These are phyloP conservation scores for Sebastiscus albofasciatus DNA, from an alignment of 2,797 vertebrate genomes.

Conservation along the genomic window DNA sequence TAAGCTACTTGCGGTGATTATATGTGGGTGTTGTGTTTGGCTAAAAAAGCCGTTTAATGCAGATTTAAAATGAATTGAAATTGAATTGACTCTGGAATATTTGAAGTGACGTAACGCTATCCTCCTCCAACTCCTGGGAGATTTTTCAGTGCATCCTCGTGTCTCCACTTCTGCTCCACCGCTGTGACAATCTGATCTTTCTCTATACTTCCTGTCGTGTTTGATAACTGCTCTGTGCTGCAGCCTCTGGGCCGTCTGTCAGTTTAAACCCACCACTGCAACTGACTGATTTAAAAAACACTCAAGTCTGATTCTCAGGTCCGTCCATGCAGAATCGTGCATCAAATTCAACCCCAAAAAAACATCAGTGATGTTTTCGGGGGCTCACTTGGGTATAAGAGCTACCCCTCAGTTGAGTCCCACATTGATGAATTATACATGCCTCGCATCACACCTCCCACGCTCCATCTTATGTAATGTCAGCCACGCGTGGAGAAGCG, in stretches of 20 bases:
- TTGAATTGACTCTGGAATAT: not conserved
- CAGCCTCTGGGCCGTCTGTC: slow-evolving; percentile 34
- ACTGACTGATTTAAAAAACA: not conserved
- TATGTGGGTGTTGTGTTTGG: not conserved
- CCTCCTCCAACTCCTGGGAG: not conserved
- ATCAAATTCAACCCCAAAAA: not conserved
- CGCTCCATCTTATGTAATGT: slow-evolving; percentile 77
- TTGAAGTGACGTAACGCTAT: not conserved
- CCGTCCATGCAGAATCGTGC: not conserved
- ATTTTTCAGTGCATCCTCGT: not conserved
- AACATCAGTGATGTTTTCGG: slow-evolving; percentile 1
- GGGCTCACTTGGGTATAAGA: slow-evolving; percentile 31
- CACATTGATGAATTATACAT: slow-evolving; percentile 76
- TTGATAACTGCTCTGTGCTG: not conserved
- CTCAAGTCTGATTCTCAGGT: not conserved
- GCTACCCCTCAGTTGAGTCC: slow-evolving; percentile 56
- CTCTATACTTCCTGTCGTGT: slow-evolving; percentile 7
- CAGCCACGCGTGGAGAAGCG: slow-evolving; percentile 67
- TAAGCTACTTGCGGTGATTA: not conserved
- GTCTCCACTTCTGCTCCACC: not conserved
- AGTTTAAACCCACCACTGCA: not conserved
- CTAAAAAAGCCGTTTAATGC: not conserved
- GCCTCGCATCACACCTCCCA: slow-evolving; percentile 71
- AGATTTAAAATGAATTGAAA: not conserved
- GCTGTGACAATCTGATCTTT: slow-evolving; percentile 25